Evolutionary conservation across 2,113 vertebrate genomes (phyloP).

Genomic region (Camelus bactrianus): DNA sequence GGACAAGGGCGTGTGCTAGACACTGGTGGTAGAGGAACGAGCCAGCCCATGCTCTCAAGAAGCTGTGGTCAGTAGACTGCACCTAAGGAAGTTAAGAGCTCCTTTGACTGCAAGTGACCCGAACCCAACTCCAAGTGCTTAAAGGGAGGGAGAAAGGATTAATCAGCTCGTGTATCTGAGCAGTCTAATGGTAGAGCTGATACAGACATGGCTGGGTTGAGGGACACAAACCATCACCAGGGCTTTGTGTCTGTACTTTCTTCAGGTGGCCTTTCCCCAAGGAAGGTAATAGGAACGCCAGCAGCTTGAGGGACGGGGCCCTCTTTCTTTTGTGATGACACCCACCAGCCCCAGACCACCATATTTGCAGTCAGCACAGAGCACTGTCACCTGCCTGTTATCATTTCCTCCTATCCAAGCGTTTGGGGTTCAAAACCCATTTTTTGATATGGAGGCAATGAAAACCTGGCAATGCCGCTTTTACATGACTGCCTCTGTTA

Average conservation of each 20-base stretch:
- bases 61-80: background rate
- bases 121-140: background rate
- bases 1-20: background rate
- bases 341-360: conserved; percentile 62
- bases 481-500: conserved; percentile 60
- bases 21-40: background rate
- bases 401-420: conserved; percentile 56
- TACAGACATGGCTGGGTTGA: background rate
- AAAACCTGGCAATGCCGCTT: conserved; percentile 60
- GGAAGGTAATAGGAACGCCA: background rate
- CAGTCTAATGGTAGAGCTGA: background rate
- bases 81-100: background rate
- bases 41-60: background rate
- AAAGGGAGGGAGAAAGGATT: background rate
- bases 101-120: background rate
- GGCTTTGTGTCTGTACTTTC: background rate
- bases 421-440: conserved; percentile 65
- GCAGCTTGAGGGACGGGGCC: background rate
- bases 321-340: conserved; percentile 72
- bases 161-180: background rate
- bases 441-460: conserved; percentile 57
- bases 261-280: background rate
- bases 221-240: too few species aligned
- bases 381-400: conserved; percentile 33
- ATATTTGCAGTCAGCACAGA: conserved; percentile 46